Percentiles rank a stretch among this genome's conserved stretches.
phyloP scores from a whole-genome alignment of 2,888 invertebrate genomes.

The Pocota personata region DNA sequence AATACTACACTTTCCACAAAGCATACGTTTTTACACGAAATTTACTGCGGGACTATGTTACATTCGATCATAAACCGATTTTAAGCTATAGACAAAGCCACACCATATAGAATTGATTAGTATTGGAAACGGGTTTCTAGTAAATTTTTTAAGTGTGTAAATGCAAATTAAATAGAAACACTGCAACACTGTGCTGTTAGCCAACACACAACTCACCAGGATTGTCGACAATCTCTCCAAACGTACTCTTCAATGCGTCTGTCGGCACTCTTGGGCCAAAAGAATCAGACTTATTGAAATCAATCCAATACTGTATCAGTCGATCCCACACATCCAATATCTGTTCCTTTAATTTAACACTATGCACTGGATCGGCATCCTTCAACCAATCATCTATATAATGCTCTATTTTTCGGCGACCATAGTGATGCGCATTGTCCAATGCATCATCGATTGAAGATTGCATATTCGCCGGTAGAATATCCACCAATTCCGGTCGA shows the following conservation, averaged over 20 bases:
- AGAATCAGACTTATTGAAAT: slow-evolving; percentile 85
- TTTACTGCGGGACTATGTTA: slow-evolving; percentile 47
- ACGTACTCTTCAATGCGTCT: slow-evolving; percentile 88
- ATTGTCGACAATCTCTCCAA: slow-evolving; percentile 89
- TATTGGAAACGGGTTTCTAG: slow-evolving; percentile 51
- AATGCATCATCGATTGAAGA: slow-evolving; percentile 93
- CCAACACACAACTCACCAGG: slow-evolving; percentile 85
- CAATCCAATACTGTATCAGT: slow-evolving; percentile 96
- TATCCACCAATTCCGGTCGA: slow-evolving; percentile 92
- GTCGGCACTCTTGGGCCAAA: slow-evolving; percentile 90
- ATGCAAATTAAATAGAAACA: slow-evolving; percentile 18
- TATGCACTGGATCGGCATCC: slow-evolving; percentile 91
- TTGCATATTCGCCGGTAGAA: slow-evolving; percentile 87
- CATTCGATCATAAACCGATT: slow-evolving; percentile 19
- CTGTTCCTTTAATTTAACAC: slow-evolving; percentile 92
- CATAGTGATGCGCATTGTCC: slow-evolving; percentile 96
- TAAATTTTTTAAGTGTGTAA: slow-evolving; percentile 20
- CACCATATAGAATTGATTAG: slow-evolving; percentile 25
- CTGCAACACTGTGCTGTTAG: not conserved
- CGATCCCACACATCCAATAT: slow-evolving; percentile 96
- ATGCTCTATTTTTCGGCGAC: slow-evolving; percentile 94
- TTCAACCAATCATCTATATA: slow-evolving; percentile 91
- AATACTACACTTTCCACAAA: slow-evolving; percentile 27
- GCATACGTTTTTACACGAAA: slow-evolving; percentile 37
- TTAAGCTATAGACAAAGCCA: slow-evolving; percentile 31